phyloP scores from a whole-genome alignment of 2,888 invertebrate species.

The Drosophila prostipennis region DNA sequence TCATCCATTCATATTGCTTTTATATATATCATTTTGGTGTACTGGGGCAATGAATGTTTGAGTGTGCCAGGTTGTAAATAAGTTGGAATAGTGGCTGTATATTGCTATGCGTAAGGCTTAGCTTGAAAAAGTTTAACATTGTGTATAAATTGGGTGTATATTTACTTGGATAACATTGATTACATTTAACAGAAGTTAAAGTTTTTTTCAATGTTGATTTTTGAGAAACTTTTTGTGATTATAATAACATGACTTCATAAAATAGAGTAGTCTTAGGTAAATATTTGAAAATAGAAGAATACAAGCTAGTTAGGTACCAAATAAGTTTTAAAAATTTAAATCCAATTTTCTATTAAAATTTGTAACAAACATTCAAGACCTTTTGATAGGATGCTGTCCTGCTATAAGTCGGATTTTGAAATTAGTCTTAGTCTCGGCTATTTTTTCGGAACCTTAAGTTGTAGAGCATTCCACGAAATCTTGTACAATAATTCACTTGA shows the following conservation, averaged over 20 bases:
- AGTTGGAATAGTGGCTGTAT: conserved; percentile 4
- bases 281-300: too few species aligned
- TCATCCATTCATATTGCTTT: conserved; percentile 13
- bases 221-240: too few species aligned
- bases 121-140: neutral
- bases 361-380: too few species aligned
- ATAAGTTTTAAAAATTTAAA: too few species aligned
- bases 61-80: conserved; percentile 19
- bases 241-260: too few species aligned
- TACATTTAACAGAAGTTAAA: too few species aligned
- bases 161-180: neutral
- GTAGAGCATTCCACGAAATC: conserved; percentile 15
- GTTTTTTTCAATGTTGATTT: too few species aligned
- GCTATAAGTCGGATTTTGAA: neutral
- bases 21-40: conserved; percentile 9
- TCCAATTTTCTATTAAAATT: too few species aligned
- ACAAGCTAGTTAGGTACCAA: too few species aligned
- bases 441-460: neutral
- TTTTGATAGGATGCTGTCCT: too few species aligned
- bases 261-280: too few species aligned
- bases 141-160: neutral
- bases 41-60: neutral
- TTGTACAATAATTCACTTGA: conserved; percentile 23
- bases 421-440: too few species aligned
- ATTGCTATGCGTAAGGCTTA: neutral